Evolutionary conservation across 2,113 vertebrate genomes (phyloP).

Genomic region (Ictidomys tridecemlineatus): DNA sequence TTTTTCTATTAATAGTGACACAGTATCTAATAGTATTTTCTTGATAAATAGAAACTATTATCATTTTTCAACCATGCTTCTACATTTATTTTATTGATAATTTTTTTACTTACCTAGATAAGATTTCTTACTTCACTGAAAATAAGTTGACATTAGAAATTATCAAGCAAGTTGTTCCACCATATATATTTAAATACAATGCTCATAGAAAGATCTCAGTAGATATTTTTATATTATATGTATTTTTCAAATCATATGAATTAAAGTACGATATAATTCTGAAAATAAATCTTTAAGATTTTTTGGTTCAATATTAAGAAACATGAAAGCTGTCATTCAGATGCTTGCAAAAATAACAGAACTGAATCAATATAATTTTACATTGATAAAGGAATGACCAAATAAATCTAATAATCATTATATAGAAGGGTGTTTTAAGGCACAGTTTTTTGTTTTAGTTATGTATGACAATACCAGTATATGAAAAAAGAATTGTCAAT

Average conservation of each 20-base stretch:
- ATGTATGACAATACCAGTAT: background rate
- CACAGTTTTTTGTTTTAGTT: background rate
- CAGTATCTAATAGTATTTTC: background rate
- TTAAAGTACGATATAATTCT: background rate
- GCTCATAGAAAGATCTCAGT: background rate
- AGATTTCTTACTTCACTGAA: background rate
- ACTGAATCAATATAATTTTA: conserved; percentile 24
- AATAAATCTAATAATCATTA: background rate
- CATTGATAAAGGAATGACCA: background rate
- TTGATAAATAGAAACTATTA: background rate
- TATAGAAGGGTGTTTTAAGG: background rate
- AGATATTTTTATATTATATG: conserved; percentile 33
- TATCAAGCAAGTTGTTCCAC: background rate
- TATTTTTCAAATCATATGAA: background rate
- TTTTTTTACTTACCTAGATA: background rate
- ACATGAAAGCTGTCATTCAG: background rate
- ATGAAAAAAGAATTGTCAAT: background rate
- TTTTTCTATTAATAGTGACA: background rate
- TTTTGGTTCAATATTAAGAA: background rate
- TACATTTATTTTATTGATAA: background rate
- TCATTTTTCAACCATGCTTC: background rate
- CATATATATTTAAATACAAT: background rate
- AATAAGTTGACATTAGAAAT: background rate
- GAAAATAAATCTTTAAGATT: conserved; percentile 20
- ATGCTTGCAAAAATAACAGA: background rate